A percentile compares a stretch with the other conserved stretches of the same genome.
These are phyloP conservation scores for Salvelinus sp. DNA, from an alignment of 2,113 vertebrate species.

Conservation along the genomic window DNA sequence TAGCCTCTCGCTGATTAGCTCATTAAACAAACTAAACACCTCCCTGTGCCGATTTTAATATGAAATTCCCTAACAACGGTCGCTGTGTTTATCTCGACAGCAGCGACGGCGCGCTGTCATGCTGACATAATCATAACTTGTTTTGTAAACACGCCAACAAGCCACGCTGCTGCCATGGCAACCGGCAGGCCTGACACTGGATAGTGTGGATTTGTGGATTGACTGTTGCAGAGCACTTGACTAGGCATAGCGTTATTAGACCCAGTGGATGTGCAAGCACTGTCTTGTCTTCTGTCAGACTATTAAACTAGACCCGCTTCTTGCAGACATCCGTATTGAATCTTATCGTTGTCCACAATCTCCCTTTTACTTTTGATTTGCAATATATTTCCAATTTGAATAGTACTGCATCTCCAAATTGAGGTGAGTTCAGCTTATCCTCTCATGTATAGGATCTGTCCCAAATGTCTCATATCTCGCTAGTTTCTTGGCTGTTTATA, in stretches of 20 bases:
- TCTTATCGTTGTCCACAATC: neutral
- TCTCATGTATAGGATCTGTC: neutral
- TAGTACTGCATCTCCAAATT: no score
- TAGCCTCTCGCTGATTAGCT: conserved; percentile 29
- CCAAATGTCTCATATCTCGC: neutral
- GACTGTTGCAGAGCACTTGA: neutral
- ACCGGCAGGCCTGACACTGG: neutral
- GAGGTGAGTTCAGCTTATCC: no score
- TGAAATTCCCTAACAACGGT: conserved; percentile 14
- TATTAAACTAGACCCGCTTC: neutral
- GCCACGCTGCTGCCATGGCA: conserved; percentile 27
- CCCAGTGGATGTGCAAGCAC: no score
- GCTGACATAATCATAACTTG: conserved; percentile 37
- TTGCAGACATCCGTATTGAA: neutral
- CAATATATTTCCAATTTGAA: neutral
- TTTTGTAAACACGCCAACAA: conserved; percentile 43
- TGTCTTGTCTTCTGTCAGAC: neutral
- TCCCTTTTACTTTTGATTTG: neutral
- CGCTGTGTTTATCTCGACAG: conserved; percentile 14
- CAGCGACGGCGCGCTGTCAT: conserved; percentile 21
- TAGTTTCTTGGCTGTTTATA: conserved; percentile 3
- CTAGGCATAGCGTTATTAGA: neutral
- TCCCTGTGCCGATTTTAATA: conserved; percentile 19
- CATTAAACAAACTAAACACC: conserved; percentile 32
- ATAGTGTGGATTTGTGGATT: neutral